Conservation (phyloP, 2,797 vertebrate species). For the Peromyscus eremicus region DNA sequence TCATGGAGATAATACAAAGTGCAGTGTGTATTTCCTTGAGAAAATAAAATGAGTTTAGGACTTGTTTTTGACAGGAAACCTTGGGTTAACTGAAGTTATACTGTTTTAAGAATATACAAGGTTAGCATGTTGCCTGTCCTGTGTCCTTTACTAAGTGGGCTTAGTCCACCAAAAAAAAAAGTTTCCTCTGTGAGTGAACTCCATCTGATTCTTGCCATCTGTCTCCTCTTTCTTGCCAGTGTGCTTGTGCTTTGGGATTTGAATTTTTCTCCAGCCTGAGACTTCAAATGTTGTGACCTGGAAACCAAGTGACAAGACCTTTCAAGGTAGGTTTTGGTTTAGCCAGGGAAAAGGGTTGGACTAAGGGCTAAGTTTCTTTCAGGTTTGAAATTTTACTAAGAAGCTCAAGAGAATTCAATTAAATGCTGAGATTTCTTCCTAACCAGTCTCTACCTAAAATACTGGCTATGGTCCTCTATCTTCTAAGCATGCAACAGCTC, state of each 20-base stretch:
- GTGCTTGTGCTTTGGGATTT: background rate
- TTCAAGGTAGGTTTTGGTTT: background rate
- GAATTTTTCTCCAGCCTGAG: background rate
- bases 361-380: background rate
- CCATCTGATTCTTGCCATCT: background rate
- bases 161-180: background rate
- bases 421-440: background rate
- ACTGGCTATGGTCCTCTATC: rapidly evolving
- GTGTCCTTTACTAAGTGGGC: background rate
- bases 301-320: background rate
- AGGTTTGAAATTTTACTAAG: background rate
- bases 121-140: background rate
- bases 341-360: background rate
- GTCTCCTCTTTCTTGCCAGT: background rate
- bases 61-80: background rate
- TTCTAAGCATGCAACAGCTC: background rate
- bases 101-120: slow-evolving; percentile 3
- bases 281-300: background rate
- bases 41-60: background rate
- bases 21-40: background rate
- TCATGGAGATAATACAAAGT: background rate
- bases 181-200: background rate
- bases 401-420: background rate
- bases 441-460: background rate
- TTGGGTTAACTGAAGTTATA: background rate